These are phyloP conservation scores for Microtus pennsylvanicus DNA, from an alignment of 2,113 vertebrate species.

Conservation along the genomic window DNA sequence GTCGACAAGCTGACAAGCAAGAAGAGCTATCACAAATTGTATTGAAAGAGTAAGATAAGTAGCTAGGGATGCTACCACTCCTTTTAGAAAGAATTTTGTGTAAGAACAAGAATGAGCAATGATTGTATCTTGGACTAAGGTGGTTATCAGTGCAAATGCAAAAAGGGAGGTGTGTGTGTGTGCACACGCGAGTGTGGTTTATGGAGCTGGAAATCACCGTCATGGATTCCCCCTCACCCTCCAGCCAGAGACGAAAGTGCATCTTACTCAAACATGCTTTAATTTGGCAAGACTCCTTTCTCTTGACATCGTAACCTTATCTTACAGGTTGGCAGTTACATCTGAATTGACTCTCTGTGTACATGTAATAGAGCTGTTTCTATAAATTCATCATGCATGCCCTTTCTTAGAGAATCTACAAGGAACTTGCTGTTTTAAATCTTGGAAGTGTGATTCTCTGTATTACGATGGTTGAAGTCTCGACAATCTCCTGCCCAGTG, in stretches of 20 bases:
- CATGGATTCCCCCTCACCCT: neutral
- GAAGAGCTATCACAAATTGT: neutral
- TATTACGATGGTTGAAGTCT: neutral
- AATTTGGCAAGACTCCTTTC: neutral
- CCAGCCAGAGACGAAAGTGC: neutral
- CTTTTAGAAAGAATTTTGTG: neutral
- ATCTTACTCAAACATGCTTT: neutral
- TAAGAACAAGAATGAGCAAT: neutral
- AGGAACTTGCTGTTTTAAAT: neutral
- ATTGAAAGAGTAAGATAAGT: neutral
- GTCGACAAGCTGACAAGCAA: neutral
- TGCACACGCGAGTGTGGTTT: neutral
- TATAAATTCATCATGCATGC: neutral
- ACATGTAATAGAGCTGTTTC: neutral
- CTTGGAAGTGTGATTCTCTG: neutral
- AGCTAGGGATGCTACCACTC: neutral
- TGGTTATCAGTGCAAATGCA: neutral
- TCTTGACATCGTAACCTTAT: too few relatives aligned
- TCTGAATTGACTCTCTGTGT: neutral
- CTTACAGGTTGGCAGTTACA: neutral
- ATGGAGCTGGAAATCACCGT: neutral
- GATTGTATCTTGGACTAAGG: neutral
- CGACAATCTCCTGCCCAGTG: neutral
- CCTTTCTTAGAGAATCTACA: neutral
- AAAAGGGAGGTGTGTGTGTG: neutral